Evolutionary conservation across 1,140 invertebrate genomes (phyloP), one percentile per base, ranked within the genome.

Genomic region (Elysia chlorotica): DNA sequence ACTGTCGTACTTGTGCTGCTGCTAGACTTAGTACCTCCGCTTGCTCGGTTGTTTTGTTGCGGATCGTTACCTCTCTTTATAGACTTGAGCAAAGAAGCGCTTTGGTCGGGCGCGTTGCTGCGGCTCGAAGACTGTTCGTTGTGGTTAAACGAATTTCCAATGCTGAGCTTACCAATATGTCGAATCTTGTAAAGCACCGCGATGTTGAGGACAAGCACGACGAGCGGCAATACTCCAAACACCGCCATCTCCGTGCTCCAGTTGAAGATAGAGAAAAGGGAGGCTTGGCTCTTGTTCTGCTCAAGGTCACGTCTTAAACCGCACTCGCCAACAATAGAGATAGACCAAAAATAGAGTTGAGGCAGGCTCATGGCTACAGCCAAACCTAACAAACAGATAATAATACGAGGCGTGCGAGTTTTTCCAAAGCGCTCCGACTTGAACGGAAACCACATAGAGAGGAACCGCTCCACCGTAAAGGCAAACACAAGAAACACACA

Each of bases 381-480:
- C 38, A 75, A 19, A 5, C 75, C 19, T 1, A 77, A 36, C 14
- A 81, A 35, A 4, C 28, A 48, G 31, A 73, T 53, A 0, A 94
- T 88, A 0, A 92, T 89, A 0, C 87, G 86, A 78, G 91, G 92
- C 0, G 94, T 93, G 17, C 93, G 87, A 0, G 93, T 91, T 0
- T 93, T 95, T 81, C 94, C 95, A 84, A 94, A 91, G 1, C 90
- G 89, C 37, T 92, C 92, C 0, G 93, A 88, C 54, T 90, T 90
- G 36, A 96, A 82, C 0, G 95, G 95, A 82, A 94, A 93, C 74
- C 91, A 90, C 1, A 96, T 82, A 0, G 94, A 94, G 5, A 96
- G 91, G 82, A 94, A 95, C 28, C 95, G 86, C 82, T 96, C 95
- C 0, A 94, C 90, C 0, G 94, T 96, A 83, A 96, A 95, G 2